Percentiles rank a stretch among this genome's conserved stretches.
Conservation (phyloP, 2,113 vertebrate species). For the Prunella himalayana region DNA sequence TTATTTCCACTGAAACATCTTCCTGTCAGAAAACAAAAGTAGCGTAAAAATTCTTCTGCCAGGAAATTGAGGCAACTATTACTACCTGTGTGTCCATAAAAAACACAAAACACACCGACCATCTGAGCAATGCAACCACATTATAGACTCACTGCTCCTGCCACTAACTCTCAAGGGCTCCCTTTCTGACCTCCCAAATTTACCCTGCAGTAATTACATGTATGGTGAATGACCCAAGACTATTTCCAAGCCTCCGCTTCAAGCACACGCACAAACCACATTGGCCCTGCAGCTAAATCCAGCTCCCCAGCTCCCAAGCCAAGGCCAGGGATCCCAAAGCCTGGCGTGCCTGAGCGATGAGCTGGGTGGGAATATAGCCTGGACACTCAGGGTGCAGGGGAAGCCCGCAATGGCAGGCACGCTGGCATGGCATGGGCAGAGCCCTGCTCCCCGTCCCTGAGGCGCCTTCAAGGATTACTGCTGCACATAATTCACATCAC, state of each 20-base stretch:
- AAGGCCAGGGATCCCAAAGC: neutral
- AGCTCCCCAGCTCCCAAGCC: neutral
- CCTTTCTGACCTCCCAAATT: neutral
- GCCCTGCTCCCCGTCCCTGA: neutral
- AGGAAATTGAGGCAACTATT: neutral
- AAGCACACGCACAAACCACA: fast-evolving
- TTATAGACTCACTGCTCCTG: neutral
- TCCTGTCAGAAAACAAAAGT: neutral
- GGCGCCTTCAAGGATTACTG: neutral
- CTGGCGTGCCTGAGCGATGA: neutral
- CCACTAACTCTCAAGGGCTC: neutral
- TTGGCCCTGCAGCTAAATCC: neutral
- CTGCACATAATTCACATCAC: neutral
- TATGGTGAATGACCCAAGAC: neutral
- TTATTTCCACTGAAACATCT: neutral
- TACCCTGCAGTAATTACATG: neutral
- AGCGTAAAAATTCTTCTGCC: neutral
- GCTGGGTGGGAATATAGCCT: fast-evolving
- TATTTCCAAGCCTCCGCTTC: neutral
- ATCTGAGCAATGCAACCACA: neutral
- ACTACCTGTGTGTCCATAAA: neutral
- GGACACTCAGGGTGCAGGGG: fast-evolving
- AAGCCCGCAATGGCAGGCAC: neutral
- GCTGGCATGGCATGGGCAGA: fast-evolving
- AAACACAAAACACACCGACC: neutral